Percentiles rank a stretch among this genome's conserved stretches.
Conservation (phyloP, 2,113 vertebrate species). For the Atlantisia rogersi region DNA sequence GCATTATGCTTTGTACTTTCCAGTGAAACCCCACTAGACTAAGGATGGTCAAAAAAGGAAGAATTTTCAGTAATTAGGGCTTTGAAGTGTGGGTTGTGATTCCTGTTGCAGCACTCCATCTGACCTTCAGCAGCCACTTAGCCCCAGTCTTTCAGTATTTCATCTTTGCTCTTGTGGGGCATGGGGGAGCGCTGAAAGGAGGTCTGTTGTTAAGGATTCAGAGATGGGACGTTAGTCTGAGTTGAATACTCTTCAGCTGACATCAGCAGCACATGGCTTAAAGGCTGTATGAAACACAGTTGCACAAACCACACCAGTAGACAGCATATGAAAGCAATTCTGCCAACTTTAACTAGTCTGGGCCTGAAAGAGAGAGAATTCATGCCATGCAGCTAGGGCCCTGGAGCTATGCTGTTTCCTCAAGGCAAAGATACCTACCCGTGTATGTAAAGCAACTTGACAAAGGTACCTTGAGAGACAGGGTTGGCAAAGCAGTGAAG, state of each 20-base stretch:
- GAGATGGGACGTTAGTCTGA: neutral
- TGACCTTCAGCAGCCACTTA: neutral
- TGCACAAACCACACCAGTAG: neutral
- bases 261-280: neutral
- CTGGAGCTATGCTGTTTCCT: neutral
- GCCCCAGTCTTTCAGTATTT: neutral
- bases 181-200: neutral
- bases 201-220: neutral
- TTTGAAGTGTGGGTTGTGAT: neutral
- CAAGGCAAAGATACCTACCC: neutral
- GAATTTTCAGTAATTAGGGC: neutral
- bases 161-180: neutral
- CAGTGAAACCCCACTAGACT: neutral
- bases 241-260: neutral
- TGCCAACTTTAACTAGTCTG: neutral
- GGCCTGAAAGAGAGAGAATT: neutral
- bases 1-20: neutral
- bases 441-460: neutral
- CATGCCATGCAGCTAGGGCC: fast-evolving
- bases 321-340: neutral
- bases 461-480: neutral
- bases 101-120: neutral
- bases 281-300: neutral
- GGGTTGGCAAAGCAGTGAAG: neutral
- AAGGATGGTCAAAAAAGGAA: neutral